Conservation (phyloP, 30 jellyfish, hydroid and myxozoan species). For the Sanderia malayensis region DNA sequence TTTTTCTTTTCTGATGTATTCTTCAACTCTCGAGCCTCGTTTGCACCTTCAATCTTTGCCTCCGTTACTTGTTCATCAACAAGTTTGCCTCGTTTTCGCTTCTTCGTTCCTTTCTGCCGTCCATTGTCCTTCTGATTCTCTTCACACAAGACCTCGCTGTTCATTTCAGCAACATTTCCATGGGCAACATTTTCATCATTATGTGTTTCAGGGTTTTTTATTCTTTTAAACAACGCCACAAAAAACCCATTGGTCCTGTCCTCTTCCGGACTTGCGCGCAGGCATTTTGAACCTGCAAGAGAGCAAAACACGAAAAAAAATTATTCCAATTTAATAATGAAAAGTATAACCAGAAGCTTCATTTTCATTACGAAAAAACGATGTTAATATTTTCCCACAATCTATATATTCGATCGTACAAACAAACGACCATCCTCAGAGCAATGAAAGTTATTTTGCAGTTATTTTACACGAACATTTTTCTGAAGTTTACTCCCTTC, state of each 20-base stretch:
- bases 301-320: not conserved
- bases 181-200: constrained; percentile 21
- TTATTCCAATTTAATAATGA: too few relatives aligned
- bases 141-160: not conserved
- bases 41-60: not conserved
- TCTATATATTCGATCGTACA: too few relatives aligned
- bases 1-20: too few relatives aligned
- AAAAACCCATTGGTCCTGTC: constrained; percentile 88
- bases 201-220: not conserved
- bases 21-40: not conserved
- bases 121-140: not conserved
- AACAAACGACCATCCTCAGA: too few relatives aligned
- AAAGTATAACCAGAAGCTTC: too few relatives aligned
- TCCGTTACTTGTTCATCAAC: not conserved
- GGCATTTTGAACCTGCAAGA: constrained; percentile 61
- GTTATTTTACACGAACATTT: too few relatives aligned
- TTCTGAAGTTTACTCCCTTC: too few relatives aligned
- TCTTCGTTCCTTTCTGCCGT: not conserved
- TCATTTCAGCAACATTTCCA: not conserved
- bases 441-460: too few relatives aligned
- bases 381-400: too few relatives aligned
- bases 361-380: too few relatives aligned
- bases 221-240: constrained; percentile 83
- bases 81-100: not conserved
- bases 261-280: constrained; percentile 79